These are phyloP conservation scores for Pelodytes ibericus DNA, from an alignment of 2,797 vertebrate genomes.

Conservation along the genomic window DNA sequence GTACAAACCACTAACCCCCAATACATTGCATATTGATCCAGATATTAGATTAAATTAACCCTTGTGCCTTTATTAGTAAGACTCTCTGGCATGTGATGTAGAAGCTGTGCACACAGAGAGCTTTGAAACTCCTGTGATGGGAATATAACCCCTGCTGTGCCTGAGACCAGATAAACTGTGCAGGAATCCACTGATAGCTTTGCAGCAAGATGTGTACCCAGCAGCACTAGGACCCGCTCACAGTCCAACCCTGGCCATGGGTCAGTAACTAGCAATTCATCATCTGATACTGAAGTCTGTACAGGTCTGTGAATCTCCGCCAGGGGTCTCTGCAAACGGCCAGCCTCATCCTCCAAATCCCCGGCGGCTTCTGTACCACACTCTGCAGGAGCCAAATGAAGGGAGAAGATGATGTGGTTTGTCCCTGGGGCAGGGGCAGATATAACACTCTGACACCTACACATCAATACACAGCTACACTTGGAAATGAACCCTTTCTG, in stretches of 20 bases:
- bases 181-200: background rate
- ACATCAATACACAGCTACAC: no score
- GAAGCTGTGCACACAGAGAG: no score
- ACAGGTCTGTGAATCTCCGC: constrained; percentile 19
- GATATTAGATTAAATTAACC: no score
- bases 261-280: constrained; percentile 42
- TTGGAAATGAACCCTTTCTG: no score
- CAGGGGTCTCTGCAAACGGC: constrained; percentile 31
- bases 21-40: no score
- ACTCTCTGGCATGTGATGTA: no score
- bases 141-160: no score
- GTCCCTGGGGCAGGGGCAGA: constrained; percentile 16
- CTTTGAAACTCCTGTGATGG: no score
- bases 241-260: constrained; percentile 15
- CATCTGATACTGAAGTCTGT: constrained; percentile 22
- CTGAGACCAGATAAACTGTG: background rate
- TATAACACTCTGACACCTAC: no score
- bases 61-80: no score
- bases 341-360: constrained; percentile 14
- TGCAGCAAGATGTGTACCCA: background rate
- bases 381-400: constrained; percentile 35
- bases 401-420: constrained; percentile 10
- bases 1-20: no score
- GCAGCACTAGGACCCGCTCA: constrained; percentile 7
- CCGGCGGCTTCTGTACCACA: background rate